A percentile compares a stretch with the other conserved stretches of the same genome.
These are phyloP conservation scores for Neodontobutis hainanensis DNA, from an alignment of 2,113 vertebrate species.

Conservation along the genomic window DNA sequence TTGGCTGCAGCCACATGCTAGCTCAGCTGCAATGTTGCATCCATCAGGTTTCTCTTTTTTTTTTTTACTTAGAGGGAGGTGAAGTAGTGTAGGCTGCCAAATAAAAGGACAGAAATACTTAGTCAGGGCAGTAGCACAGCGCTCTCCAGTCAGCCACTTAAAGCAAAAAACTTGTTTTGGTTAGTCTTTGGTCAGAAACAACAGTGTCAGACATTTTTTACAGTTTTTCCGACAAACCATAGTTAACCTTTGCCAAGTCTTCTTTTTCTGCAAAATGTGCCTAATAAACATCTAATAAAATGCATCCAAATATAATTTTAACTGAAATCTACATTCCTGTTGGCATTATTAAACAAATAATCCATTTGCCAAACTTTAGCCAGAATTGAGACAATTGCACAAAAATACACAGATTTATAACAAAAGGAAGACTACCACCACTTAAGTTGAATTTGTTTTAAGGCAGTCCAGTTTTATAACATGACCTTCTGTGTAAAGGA, in stretches of 20 bases:
- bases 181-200: too few species aligned
- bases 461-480: background rate
- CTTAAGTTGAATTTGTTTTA: constrained; percentile 24
- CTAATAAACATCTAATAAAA: too few species aligned
- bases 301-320: too few species aligned
- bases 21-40: constrained; percentile 46
- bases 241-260: too few species aligned
- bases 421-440: constrained; percentile 35
- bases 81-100: constrained; percentile 31
- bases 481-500: too few species aligned
- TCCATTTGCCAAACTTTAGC: background rate
- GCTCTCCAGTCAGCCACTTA: background rate
- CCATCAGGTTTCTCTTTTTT: constrained; percentile 32
- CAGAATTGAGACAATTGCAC: background rate
- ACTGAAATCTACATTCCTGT: too few species aligned
- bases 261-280: too few species aligned
- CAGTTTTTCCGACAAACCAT: too few species aligned
- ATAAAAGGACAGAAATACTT: constrained; percentile 17
- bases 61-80: background rate
- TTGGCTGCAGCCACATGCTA: constrained; percentile 39
- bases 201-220: too few species aligned
- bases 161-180: too few species aligned
- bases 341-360: background rate
- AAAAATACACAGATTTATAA: constrained; percentile 23
- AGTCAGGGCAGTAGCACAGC: background rate